These are phyloP conservation scores for Ceratina calcarata DNA, from an alignment of 1,140 invertebrate genomes.

Conservation along the genomic window DNA sequence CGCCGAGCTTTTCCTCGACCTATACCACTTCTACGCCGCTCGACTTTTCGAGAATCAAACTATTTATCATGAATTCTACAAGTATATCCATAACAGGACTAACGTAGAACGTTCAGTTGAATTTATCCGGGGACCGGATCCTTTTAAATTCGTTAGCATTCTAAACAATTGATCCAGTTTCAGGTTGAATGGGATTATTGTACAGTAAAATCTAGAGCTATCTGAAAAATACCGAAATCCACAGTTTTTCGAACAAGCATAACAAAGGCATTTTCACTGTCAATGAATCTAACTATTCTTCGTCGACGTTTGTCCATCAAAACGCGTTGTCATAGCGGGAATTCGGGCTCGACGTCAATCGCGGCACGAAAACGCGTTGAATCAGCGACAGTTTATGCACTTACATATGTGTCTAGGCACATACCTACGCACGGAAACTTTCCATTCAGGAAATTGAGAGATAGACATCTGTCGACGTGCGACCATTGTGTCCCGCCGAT, in stretches of 20 bases:
- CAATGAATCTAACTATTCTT: not conserved
- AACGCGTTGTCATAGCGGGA: conserved; percentile 3
- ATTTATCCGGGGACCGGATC: no score
- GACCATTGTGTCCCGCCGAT: conserved; percentile 60
- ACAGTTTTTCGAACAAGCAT: not conserved
- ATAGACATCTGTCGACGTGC: conserved; percentile 76
- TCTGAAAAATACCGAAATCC: no score
- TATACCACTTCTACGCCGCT: not conserved
- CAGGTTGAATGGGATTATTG: no score
- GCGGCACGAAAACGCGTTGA: conserved; percentile 22
- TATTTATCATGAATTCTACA: no score
- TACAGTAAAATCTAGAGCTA: no score
- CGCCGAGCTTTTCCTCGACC: conserved; percentile 30
- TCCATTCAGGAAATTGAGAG: conserved; percentile 74
- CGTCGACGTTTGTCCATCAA: not conserved
- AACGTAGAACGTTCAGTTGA: no score
- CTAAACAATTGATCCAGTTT: not conserved
- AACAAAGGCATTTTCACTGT: conserved; percentile 5
- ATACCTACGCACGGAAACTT: conserved; percentile 68
- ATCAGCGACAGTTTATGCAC: conserved; percentile 40
- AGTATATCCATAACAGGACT: no score
- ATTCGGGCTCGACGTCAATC: conserved; percentile 30
- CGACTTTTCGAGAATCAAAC: not conserved
- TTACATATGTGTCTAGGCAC: conserved; percentile 40
- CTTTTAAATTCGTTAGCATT: not conserved